Evolutionary conservation across 1,140 invertebrate genomes (phyloP), one percentile per base, ranked within the genome.

Genomic region (Camponotus floridanus): DNA sequence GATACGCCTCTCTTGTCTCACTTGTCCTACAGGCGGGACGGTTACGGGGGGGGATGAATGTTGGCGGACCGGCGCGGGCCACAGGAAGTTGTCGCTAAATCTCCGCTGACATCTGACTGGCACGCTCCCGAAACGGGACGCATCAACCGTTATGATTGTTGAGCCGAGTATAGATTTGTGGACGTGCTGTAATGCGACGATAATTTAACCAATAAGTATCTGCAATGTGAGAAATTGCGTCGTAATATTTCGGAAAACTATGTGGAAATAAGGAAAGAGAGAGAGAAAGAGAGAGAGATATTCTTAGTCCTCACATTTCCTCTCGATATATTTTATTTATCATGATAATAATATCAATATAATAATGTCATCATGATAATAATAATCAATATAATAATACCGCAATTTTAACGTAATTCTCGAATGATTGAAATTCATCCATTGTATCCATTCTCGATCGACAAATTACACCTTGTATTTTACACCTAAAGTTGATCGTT

Each of bases 1-100:
- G 93, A 93, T 93, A 93, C 91, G 92, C 91, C 88, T 92, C 83
- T 92, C 87, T 86, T 86, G 88, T 88, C 76, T 85, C 76, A 73
- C 78, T 86, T 85, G 86, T 87, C 79, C 88, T 83, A 83, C 42
- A 76, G 70, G 31, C 62, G 39, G 39, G 33, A 76, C 67, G 15
- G 73, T 57, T 51, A 21, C 51, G 78, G 51, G 57, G 68, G 81
- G 67, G 39, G n/a, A n/a, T 45, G 70, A 70, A 61, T 21, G 55
- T 21, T 26, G 86, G 36, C 42, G 21, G 39, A 55, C 68, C 74
- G 85, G 51, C 76, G 68, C 86, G 71, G 71, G 89, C 68, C 90
- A 51, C 48, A 93, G 92, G 93, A 94, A 94, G 92, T 93, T 91
- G 91, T 91, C 93, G 89, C 91, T 94, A 94, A 94, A 94, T 94